phyloP scores from a whole-genome alignment of 1,140 invertebrate genomes.

The Lucilia sericata region DNA sequence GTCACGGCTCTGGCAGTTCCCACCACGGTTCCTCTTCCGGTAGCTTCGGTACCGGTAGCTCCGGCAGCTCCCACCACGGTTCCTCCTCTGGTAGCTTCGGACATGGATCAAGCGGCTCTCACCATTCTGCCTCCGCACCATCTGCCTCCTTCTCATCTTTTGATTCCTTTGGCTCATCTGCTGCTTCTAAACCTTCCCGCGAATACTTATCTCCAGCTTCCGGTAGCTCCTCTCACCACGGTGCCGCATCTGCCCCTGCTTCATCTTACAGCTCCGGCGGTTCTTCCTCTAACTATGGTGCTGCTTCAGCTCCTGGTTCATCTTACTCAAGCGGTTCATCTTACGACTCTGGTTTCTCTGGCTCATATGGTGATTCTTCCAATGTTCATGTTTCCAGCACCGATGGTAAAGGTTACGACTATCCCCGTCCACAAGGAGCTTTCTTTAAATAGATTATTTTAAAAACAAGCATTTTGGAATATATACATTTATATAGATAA shows the following conservation, averaged over 20 bases:
- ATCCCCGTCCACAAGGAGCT: background rate
- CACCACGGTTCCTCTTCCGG: background rate
- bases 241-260: constrained; percentile 8
- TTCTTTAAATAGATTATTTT: background rate
- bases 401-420: background rate
- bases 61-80: background rate
- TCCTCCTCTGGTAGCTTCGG: background rate
- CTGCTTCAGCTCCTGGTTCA: background rate
- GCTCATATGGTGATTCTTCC: background rate
- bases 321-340: background rate
- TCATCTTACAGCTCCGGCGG: background rate
- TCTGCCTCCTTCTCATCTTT: background rate
- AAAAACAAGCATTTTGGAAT: background rate
- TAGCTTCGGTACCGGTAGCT: background rate
- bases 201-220: background rate
- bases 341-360: background rate
- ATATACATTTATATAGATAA: background rate
- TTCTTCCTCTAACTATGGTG: background rate
- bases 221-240: background rate
- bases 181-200: background rate
- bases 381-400: background rate
- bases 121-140: background rate
- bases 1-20: background rate
- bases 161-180: background rate
- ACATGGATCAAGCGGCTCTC: background rate